These are phyloP conservation scores for Dunckerocampus dactyliophorus DNA, from an alignment of 2,113 vertebrate genomes.

Conservation along the genomic window DNA sequence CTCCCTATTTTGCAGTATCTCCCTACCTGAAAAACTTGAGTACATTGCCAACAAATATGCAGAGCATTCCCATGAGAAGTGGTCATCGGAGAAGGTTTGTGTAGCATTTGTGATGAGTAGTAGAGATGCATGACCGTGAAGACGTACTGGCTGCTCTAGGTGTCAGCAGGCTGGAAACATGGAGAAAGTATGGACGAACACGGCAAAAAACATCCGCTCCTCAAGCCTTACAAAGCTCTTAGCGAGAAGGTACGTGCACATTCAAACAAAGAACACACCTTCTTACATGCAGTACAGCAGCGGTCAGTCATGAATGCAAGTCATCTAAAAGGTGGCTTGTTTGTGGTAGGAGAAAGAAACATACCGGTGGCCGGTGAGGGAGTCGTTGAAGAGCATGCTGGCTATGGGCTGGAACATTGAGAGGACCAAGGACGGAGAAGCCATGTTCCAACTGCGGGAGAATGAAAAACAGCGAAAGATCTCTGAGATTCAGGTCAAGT, in stretches of 20 bases:
- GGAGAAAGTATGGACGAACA: conserved; percentile 86
- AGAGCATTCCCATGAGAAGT: conserved; percentile 94
- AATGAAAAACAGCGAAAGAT: conserved; percentile 83
- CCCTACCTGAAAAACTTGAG: conserved; percentile 93
- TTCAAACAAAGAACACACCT: background rate
- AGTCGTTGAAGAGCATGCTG: conserved; percentile 94
- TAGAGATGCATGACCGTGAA: background rate
- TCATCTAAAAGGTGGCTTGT: background rate
- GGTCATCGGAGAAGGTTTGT: conserved; percentile 94
- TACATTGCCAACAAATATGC: conserved; percentile 92
- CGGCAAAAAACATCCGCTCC: conserved; percentile 85
- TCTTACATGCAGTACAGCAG: background rate
- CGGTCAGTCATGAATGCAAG: background rate
- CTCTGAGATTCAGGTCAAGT: conserved; percentile 79
- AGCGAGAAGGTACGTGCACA: conserved; percentile 83
- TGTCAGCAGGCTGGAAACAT: conserved; percentile 87
- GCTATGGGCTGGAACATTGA: conserved; percentile 90
- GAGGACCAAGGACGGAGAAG: conserved; percentile 88
- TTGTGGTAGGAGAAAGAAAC: conserved; percentile 84
- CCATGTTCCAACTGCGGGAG: conserved; percentile 82
- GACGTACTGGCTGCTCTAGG: conserved; percentile 61
- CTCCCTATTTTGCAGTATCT: conserved; percentile 77
- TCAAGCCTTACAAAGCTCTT: conserved; percentile 89
- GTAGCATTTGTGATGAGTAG: background rate
- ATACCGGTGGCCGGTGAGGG: conserved; percentile 92